Base-by-base conservation (phyloP, 2,797 vertebrate species). In the Garrulus glandarius region DNA sequence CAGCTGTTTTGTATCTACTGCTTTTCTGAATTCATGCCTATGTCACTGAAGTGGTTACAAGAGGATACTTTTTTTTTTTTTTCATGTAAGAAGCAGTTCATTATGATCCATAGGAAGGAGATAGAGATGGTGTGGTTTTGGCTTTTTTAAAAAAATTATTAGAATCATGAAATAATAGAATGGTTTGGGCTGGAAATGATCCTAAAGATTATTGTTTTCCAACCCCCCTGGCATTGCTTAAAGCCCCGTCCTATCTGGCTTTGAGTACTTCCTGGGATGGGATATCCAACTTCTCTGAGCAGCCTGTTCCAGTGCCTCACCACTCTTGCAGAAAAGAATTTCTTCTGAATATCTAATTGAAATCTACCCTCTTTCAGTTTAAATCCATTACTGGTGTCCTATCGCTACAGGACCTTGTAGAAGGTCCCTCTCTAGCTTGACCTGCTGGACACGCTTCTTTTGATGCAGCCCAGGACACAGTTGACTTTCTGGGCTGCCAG, bases 101-200 rank as follows among this genome's bases (percentile, higher is more conserved):
- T 61, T 56, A 53, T n/a, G 11, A 27, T 34, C 44, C 30, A 41
- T 4, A 37, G 5, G 13, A 92, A 64, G 46, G 20, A 46, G 11
- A 55, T 32, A 53, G 49, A 75, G 3, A 5, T 6, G 8, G 8
- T 72, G 4, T 1, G 2, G 0, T 39, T 43, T 37, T 24, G 22
- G 16, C 7, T 43, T 23, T 61, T 34, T 2, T 17, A 74, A 64
- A 41, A 47, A 10, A 3, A 3, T 4, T 64, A 41, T 74, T 64
- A 64, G 7, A 70, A 46, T 20, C 0, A 37, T 39, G 15, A 70
- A 44, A 50, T 22, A 13, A 22, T 52, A 52, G 30, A 52, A 53
- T 55, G 13, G 2, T 30, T 61, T 77, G 30, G 9, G 14, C 34
- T 61, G 24, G 30, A 47, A 55, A 39, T 32, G 1, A 9, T 47